Evolutionary conservation across 2,888 invertebrate genomes (phyloP).

Genomic region (Ectropis crepuscularia): DNA sequence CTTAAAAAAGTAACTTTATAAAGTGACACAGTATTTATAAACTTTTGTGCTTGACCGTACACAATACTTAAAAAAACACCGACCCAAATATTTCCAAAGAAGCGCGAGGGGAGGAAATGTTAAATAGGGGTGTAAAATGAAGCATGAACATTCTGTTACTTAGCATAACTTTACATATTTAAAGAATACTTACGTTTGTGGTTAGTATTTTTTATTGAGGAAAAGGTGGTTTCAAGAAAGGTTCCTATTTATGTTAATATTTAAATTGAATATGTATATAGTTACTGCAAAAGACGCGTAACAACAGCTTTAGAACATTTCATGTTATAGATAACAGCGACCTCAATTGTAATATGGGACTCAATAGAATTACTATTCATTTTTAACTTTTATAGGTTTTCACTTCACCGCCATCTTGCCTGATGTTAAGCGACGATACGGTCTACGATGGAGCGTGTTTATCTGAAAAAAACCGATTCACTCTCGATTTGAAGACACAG

Average conservation of each 20-base stretch:
- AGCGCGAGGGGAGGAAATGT: conserved; percentile 40
- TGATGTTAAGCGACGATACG: no score
- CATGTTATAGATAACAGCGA: no score
- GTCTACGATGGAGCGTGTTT: no score
- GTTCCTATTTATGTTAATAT: background rate
- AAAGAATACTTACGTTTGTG: conserved; percentile 32
- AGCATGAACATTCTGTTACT: conserved; percentile 41
- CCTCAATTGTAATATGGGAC: no score
- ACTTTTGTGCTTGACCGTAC: conserved; percentile 20
- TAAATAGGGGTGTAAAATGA: conserved; percentile 40
- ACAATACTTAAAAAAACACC: conserved; percentile 33
- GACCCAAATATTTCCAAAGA: conserved; percentile 42
- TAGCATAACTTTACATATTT: conserved; percentile 45
- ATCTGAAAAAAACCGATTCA: no score
- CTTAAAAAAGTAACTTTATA: background rate
- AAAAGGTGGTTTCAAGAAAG: conserved; percentile 12
- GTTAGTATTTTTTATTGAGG: conserved; percentile 19
- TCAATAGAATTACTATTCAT: no score
- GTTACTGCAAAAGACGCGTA: no score
- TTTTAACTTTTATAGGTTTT: no score
- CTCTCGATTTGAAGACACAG: no score
- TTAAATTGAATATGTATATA: no score
- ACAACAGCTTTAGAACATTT: no score
- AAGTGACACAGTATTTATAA: conserved; percentile 12
- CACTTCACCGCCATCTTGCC: no score